These are phyloP conservation scores for Proales similis DNA, from an alignment of 1,140 invertebrate genomes.

Conservation along the genomic window DNA sequence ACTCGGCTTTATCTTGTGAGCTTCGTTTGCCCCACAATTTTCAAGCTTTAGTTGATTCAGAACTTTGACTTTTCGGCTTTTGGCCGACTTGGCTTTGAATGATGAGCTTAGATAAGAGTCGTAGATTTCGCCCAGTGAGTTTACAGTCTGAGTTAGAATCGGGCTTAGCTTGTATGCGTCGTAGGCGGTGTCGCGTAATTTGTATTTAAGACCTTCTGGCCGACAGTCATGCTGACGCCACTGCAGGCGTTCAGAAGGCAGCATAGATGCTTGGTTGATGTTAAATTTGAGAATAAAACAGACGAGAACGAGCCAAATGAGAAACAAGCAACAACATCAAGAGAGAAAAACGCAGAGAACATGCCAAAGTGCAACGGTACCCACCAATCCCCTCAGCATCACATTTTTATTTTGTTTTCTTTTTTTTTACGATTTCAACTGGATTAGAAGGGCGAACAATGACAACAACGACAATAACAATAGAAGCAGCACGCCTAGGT, in stretches of 20 bases:
- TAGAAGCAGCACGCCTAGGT: no score
- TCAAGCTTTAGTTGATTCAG: conserved; percentile 13
- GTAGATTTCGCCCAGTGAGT: neutral
- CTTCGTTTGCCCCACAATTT: conserved; percentile 7
- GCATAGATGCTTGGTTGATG: conserved; percentile 31
- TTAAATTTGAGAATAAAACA: neutral
- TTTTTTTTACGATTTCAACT: conserved; percentile 10
- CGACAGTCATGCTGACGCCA: conserved; percentile 34
- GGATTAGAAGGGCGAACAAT: conserved; percentile 22
- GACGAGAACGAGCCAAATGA: neutral
- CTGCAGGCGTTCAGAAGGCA: conserved; percentile 28
- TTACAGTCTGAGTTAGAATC: neutral
- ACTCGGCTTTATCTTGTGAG: conserved; percentile 2
- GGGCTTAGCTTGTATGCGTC: conserved; percentile 12
- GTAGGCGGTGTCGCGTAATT: conserved; percentile 8
- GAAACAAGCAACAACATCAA: neutral
- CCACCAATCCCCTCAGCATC: no score
- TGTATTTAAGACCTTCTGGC: conserved; percentile 11
- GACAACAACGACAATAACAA: no score
- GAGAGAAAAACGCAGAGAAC: no score
- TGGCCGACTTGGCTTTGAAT: neutral
- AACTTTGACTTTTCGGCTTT: neutral
- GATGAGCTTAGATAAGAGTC: neutral
- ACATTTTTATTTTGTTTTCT: conserved; percentile 8
- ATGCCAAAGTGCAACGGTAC: no score